phyloP scores from a whole-genome alignment of 2,797 vertebrate species.

The Cephalopachus bancanus region DNA sequence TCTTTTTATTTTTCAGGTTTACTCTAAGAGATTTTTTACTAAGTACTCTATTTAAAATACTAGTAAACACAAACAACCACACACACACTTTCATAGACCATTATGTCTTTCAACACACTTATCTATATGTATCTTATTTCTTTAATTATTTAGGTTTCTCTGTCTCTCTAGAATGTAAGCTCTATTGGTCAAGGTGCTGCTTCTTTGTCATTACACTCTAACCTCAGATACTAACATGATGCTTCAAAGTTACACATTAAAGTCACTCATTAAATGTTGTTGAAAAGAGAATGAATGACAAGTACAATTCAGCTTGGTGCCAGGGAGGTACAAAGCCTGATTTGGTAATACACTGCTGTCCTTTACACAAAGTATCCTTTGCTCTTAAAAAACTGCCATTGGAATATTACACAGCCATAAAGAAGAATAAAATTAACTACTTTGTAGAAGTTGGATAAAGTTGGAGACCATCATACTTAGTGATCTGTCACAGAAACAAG shows the following conservation, averaged over 20 bases:
- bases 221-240: background rate
- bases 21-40: background rate
- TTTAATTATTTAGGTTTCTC: constrained; percentile 17
- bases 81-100: background rate
- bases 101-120: background rate
- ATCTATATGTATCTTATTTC: background rate
- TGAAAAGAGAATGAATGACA: constrained; percentile 16
- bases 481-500: no score
- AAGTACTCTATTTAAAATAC: background rate
- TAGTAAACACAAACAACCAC: background rate
- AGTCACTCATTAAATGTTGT: background rate
- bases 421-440: no score
- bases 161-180: background rate
- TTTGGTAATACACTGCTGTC: background rate
- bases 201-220: background rate
- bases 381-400: background rate
- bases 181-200: background rate
- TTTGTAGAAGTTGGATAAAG: no score
- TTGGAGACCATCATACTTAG: no score
- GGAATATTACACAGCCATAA: no score
- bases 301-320: background rate
- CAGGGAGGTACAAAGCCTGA: background rate
- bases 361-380: background rate
- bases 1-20: constrained; percentile 27
- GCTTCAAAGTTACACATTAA: background rate